Percentiles rank a stretch among this genome's conserved stretches.
Evolutionary conservation across 2,113 vertebrate species (phyloP).

Genomic region (Tichodroma muraria): DNA sequence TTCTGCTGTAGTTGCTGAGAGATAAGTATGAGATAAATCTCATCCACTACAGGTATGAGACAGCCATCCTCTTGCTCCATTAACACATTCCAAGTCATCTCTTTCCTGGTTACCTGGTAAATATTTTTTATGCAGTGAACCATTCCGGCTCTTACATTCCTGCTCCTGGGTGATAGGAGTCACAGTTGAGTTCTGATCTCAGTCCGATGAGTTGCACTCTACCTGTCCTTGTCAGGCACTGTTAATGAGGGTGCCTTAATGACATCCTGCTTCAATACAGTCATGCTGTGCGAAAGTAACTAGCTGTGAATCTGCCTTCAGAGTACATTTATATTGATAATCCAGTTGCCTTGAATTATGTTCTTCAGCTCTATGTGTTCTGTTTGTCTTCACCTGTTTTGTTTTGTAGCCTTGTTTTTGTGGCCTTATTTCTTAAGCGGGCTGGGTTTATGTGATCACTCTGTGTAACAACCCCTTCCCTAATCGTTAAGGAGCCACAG

Average conservation of each 20-base stretch:
- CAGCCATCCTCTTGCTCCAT: neutral
- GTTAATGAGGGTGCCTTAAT: conserved; percentile 13
- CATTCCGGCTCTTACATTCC: neutral
- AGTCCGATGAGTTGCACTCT: neutral
- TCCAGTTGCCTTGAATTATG: neutral
- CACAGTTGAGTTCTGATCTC: too few relatives aligned
- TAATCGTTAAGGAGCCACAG: neutral
- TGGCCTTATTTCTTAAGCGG: neutral
- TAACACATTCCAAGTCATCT: neutral
- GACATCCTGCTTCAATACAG: neutral
- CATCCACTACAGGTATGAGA: neutral
- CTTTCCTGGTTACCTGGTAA: neutral
- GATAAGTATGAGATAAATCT: neutral
- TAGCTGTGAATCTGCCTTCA: conserved; percentile 1
- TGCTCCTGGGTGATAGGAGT: neutral
- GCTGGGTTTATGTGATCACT: neutral
- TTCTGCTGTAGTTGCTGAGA: neutral
- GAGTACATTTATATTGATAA: conserved; percentile 30
- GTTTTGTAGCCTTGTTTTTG: neutral
- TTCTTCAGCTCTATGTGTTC: neutral
- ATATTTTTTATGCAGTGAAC: neutral
- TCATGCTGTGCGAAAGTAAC: neutral
- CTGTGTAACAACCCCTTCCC: neutral
- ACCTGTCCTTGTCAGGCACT: neutral
- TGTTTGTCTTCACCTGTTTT: neutral